These are phyloP conservation scores for Trachythela sp. DNA, from an alignment of 64 coral and sea anemone species.

Conservation along the genomic window DNA sequence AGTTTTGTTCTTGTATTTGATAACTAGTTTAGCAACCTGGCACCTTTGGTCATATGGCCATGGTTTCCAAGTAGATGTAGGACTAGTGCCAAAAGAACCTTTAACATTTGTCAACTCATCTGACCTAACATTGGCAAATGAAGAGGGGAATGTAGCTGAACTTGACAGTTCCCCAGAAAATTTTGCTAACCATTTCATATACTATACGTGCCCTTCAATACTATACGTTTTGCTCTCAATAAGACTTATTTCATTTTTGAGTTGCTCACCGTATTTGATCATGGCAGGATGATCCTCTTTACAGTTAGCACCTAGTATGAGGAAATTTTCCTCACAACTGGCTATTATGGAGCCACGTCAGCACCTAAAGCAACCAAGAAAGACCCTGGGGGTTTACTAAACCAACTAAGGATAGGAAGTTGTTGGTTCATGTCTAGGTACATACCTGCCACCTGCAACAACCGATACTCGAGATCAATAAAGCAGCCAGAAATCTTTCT, in stretches of 20 bases:
- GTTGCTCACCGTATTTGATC: constrained; percentile 56
- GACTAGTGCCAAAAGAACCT: constrained; percentile 48
- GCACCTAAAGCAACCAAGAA: constrained; percentile 59
- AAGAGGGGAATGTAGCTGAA: constrained; percentile 49
- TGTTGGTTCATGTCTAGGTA: constrained; percentile 59
- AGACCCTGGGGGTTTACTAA: constrained; percentile 40
- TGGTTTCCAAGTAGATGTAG: constrained; percentile 63
- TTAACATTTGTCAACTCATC: constrained; percentile 47
- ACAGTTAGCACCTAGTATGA: constrained; percentile 46
- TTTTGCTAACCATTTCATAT: constrained; percentile 76
- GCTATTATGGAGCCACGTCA: constrained; percentile 72
- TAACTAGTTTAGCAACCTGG: constrained; percentile 59
- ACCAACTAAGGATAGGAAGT: constrained; percentile 65
- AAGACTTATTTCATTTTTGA: constrained; percentile 48
- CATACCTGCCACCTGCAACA: constrained; percentile 58
- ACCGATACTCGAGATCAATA: constrained; percentile 54
- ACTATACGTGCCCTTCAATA: constrained; percentile 44
- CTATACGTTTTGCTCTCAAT: constrained; percentile 64
- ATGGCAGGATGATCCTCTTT: constrained; percentile 69
- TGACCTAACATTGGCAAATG: constrained; percentile 78
- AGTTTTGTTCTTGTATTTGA: constrained; percentile 60
- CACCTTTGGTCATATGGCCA: constrained; percentile 65
- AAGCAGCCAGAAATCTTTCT: neutral
- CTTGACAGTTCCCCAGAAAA: constrained; percentile 69
- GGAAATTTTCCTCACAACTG: neutral